Percentiles rank a stretch among this genome's conserved stretches.
phyloP scores from a whole-genome alignment of 2,888 invertebrate species.

The Flexamia atlantica region DNA sequence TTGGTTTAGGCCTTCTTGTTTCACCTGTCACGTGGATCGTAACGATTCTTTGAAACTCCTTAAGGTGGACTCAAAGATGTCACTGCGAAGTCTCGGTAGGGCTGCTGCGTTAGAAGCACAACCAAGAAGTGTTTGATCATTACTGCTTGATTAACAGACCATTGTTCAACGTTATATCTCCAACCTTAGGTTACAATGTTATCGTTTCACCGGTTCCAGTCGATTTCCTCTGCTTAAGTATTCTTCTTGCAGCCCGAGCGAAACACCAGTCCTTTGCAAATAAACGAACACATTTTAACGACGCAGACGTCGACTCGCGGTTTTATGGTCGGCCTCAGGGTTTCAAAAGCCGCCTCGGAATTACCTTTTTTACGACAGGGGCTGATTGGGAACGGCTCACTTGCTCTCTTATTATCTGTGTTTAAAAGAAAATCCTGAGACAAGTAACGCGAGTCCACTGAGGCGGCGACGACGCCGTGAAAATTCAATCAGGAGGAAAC shows the following conservation, averaged over 20 bases:
- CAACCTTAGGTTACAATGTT: no score
- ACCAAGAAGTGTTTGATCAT: no score
- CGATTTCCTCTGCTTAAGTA: neutral
- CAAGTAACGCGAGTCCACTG: neutral
- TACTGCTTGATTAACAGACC: no score
- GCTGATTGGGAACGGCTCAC: constrained; percentile 45
- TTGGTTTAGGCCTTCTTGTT: no score
- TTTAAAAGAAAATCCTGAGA: neutral
- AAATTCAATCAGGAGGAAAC: neutral
- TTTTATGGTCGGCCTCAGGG: neutral
- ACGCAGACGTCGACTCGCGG: constrained; percentile 17
- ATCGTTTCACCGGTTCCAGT: neutral
- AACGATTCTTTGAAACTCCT: no score
- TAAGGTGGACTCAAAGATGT: no score
- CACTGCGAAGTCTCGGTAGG: no score
- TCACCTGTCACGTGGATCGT: no score
- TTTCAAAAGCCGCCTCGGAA: constrained; percentile 35
- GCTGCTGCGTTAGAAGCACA: no score
- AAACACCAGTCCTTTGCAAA: constrained; percentile 22
- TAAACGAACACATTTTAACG: constrained; percentile 40
- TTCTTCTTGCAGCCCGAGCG: neutral
- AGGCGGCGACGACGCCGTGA: neutral
- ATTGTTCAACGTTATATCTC: no score
- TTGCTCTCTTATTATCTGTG: constrained; percentile 29
- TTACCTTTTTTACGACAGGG: constrained; percentile 34